Evolutionary conservation across 2,113 vertebrate genomes (phyloP).

Genomic region (Mormoops blainvillei): DNA sequence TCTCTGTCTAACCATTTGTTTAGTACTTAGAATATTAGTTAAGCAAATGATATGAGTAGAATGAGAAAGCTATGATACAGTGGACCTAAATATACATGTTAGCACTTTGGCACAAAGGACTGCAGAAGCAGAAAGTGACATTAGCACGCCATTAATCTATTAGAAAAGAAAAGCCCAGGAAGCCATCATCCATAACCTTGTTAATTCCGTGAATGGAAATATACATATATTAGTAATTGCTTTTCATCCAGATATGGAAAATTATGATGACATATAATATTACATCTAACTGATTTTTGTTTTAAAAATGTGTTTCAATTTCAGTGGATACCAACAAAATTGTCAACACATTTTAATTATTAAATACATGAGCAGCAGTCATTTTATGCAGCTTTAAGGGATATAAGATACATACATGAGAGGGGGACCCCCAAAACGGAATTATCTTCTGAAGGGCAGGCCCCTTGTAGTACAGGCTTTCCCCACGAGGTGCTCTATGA

Average conservation of each 20-base stretch:
- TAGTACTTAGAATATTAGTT: not conserved
- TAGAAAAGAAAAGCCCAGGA: not conserved
- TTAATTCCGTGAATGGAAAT: not conserved
- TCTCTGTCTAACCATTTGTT: not conserved
- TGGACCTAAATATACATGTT: not conserved
- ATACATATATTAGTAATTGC: not conserved
- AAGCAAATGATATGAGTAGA: not conserved
- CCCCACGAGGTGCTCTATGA: no score
- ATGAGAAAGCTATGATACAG: not conserved
- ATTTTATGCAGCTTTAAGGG: slow-evolving; percentile 66
- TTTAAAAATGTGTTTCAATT: slow-evolving; percentile 67
- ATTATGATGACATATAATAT: slow-evolving; percentile 47
- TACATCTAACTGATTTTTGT: slow-evolving; percentile 59
- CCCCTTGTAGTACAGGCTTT: no score
- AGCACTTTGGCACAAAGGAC: not conserved
- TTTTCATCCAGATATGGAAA: slow-evolving; percentile 44
- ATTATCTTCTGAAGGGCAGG: no score
- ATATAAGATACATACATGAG: slow-evolving; percentile 46
- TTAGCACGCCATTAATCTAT: not conserved
- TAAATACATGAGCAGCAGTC: slow-evolving; percentile 63
- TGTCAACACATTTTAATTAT: slow-evolving; percentile 76
- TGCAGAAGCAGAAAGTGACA: not conserved
- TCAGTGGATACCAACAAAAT: slow-evolving; percentile 65
- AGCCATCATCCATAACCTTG: not conserved
- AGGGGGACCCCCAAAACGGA: no score